Percentiles rank a stretch among this genome's conserved stretches.
These are phyloP conservation scores for Tachystola acroxantha DNA, from an alignment of 2,888 invertebrate genomes.

Conservation along the genomic window DNA sequence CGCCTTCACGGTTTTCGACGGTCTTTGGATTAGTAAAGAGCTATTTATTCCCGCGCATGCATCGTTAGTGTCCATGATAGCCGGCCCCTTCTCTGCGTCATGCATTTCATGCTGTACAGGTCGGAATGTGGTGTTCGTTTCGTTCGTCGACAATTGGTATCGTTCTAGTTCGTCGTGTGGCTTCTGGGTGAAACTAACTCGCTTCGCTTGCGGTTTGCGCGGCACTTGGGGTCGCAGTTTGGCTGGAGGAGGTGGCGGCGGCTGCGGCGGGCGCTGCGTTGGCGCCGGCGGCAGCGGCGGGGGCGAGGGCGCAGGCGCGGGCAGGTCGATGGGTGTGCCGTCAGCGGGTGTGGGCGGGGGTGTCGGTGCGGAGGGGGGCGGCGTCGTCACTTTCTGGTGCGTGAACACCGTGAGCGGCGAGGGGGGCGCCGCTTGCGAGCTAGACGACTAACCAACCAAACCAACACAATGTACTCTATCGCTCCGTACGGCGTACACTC, in stretches of 20 bases:
- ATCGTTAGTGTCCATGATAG: slow-evolving; percentile 58
- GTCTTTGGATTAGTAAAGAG: slow-evolving; percentile 63
- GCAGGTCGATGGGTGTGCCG: slow-evolving; percentile 36
- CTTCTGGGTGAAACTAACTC: slow-evolving; percentile 72
- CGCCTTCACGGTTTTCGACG: slow-evolving; percentile 42
- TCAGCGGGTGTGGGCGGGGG: slow-evolving; percentile 22
- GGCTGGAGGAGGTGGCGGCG: slow-evolving; percentile 49
- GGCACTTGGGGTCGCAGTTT: slow-evolving; percentile 70
- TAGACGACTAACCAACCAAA: slow-evolving; percentile 74
- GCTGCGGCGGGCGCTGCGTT: slow-evolving; percentile 34
- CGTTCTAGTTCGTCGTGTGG: slow-evolving; percentile 39
- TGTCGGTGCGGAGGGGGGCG: slow-evolving; percentile 25
- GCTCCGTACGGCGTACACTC: slow-evolving; percentile 34
- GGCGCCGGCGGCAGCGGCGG: slow-evolving; percentile 23
- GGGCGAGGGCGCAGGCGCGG: too few species aligned
- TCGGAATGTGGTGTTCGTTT: slow-evolving; percentile 33
- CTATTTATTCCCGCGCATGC: slow-evolving; percentile 58
- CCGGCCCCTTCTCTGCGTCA: slow-evolving; percentile 36
- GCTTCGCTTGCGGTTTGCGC: slow-evolving; percentile 67
- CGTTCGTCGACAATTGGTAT: slow-evolving; percentile 34
- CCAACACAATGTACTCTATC: slow-evolving; percentile 44
- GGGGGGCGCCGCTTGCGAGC: slow-evolving; percentile 51
- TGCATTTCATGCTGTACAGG: slow-evolving; percentile 50
- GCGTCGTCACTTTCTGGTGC: slow-evolving; percentile 49
- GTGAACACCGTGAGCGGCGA: slow-evolving; percentile 62